Percentiles rank a stretch among this genome's conserved stretches.
Evolutionary conservation across 2,113 vertebrate species (phyloP).

Genomic region (Dinomys branickii): DNA sequence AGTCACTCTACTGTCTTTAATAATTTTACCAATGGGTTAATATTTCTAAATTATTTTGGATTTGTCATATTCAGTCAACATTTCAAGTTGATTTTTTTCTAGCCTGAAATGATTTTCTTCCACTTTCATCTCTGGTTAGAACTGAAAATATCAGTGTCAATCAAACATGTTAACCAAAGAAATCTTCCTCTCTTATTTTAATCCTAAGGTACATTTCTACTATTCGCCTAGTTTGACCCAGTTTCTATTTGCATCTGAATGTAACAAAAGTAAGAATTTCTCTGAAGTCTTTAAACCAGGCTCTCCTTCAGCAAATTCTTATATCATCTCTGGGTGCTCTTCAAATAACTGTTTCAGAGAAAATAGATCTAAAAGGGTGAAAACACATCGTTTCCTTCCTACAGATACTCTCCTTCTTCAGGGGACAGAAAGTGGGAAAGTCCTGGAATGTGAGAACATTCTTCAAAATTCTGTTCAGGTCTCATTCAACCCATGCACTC

Average conservation of each 20-base stretch:
- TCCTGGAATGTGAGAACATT: not conserved
- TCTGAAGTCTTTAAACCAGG: not conserved
- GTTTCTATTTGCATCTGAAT: not conserved
- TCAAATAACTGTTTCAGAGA: conserved; percentile 39
- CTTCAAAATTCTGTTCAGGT: not conserved
- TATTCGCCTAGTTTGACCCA: not conserved
- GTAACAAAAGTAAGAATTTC: conserved; percentile 5
- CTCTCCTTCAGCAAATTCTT: not conserved
- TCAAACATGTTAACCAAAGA: not conserved
- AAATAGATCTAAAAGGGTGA: conserved; percentile 5
- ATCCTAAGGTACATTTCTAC: conserved; percentile 46
- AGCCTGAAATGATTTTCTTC: not conserved
- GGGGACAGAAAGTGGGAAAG: not conserved
- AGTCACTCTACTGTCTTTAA: not conserved
- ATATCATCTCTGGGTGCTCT: not conserved
- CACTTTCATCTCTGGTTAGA: not conserved
- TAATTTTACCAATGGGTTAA: conserved; percentile 34
- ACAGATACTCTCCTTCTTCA: not conserved
- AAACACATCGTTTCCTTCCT: not conserved
- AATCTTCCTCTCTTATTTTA: conserved; percentile 19
- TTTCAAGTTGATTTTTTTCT: conserved; percentile 49
- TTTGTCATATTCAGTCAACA: not conserved
- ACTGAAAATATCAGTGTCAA: conserved; percentile 38
- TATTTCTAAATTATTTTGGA: not conserved
- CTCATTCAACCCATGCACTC: not conserved